Conservation (phyloP, 2,888 invertebrate genomes). For the Cantharis nigra region DNA sequence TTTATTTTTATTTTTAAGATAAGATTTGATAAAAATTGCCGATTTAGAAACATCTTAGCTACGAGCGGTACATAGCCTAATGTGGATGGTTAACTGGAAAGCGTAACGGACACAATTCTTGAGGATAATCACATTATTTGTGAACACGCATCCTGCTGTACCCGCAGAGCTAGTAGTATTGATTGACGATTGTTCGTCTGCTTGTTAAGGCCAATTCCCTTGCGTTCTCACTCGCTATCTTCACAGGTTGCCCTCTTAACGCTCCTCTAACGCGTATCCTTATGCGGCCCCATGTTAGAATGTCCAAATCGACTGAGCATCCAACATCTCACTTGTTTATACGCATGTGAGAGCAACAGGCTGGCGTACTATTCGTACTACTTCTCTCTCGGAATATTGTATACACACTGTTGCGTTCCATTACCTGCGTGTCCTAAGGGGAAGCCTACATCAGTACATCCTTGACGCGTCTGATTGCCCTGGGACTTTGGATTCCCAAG, state of each 20-base stretch:
- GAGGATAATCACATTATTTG: slow-evolving; percentile 49
- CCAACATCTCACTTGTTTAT: slow-evolving; percentile 34
- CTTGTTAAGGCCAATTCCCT: slow-evolving; percentile 49
- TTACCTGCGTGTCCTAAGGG: slow-evolving; percentile 43
- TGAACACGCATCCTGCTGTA: slow-evolving; percentile 42
- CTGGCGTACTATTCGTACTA: slow-evolving; percentile 9
- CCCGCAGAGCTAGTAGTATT: slow-evolving; percentile 44
- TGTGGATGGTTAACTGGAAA: slow-evolving; percentile 15
- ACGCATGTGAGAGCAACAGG: slow-evolving; percentile 41
- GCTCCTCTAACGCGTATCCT: slow-evolving; percentile 34
- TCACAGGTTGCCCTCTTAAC: slow-evolving; percentile 43
- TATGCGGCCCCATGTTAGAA: slow-evolving; percentile 23
- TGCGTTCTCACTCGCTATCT: slow-evolving; percentile 43
- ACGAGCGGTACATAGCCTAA: background rate
- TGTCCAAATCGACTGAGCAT: slow-evolving; percentile 22
- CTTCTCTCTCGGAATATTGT: slow-evolving; percentile 21
- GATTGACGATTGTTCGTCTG: slow-evolving; percentile 52
- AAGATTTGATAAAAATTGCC: background rate
- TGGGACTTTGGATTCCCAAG: slow-evolving; percentile 45
- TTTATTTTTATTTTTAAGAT: background rate
- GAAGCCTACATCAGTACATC: slow-evolving; percentile 44
- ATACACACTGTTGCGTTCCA: slow-evolving; percentile 43
- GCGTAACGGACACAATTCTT: slow-evolving; percentile 34
- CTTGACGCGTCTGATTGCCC: slow-evolving; percentile 48
- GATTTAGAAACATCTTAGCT: background rate